Conservation (phyloP, 1,140 invertebrate genomes). For the Drosophila murphyi region DNA sequence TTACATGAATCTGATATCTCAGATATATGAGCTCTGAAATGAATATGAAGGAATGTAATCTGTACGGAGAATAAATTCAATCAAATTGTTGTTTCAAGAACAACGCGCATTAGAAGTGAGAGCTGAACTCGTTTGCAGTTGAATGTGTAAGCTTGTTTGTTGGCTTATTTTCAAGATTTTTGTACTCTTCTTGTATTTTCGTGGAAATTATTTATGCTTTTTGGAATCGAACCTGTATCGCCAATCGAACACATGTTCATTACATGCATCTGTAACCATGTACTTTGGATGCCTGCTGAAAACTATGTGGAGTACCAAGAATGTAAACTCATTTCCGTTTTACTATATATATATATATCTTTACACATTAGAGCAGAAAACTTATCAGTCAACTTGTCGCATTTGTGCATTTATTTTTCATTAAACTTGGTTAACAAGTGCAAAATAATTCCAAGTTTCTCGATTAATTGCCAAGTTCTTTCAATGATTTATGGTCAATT, state of each 20-base stretch:
- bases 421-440: slow-evolving; percentile 22
- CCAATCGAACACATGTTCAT: neutral
- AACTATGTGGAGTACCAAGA: neutral
- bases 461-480: slow-evolving; percentile 9
- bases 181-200: too few species aligned
- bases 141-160: neutral
- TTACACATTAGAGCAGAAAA: neutral
- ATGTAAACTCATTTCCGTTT: slow-evolving; percentile 3
- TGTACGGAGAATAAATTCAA: neutral
- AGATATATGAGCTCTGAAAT: neutral
- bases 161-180: neutral
- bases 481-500: slow-evolving; percentile 11
- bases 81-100: neutral
- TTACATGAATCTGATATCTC: too few species aligned
- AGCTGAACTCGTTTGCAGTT: neutral
- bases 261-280: neutral
- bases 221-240: neutral
- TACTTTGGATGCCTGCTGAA: neutral
- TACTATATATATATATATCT: too few species aligned
- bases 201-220: too few species aligned
- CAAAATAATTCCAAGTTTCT: slow-evolving; percentile 11
- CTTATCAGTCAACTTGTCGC: neutral
- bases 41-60: neutral
- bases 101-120: neutral
- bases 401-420: neutral